Base-by-base conservation (phyloP, 2,113 vertebrate species). In the Cairina moschata region DNA sequence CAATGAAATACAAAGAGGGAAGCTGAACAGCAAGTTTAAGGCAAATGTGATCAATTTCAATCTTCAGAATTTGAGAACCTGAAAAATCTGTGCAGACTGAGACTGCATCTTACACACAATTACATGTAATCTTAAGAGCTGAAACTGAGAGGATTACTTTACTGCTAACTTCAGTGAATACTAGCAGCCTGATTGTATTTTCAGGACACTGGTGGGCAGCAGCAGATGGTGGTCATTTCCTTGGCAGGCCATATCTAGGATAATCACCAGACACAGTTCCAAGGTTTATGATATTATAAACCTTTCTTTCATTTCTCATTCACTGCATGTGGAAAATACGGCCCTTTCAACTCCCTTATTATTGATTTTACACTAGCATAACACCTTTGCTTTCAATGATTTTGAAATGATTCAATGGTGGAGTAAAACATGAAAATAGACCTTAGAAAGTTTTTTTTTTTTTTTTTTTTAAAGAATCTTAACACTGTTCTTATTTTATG, bases 171-270 rank as follows among this genome's bases (percentile, higher is more conserved):
- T 69, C 74, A 87, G 67, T 2, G 0, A 92, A 26, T 50, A 55
- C 50, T 13, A 76, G 58, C 74, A 78, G 88, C 66, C 62, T 89
- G 83, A 68, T 5, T 82, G 66, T 82, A 62, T 93, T 91, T 94
- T 76, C 92, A 86, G 83, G 80, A 59, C 71, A 79, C 66, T 93
- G 88, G 88, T 92, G 86, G 74, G 86, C 88, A 96, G 95, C 88
- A 96, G 86, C 96, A 97, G 96, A 97, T 96, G 95, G 92, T 92
- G 96, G 95, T 91, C 96, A 95, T 96, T 94, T 95, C 92, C 96
- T 83, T 95, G 91, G 92, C 71, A 96, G n/a, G 58, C 81, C 74
- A 34, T 89, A 94, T 22, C 7, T 0, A 63, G 77, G 65, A 81
- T 95, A 96, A 97, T 94, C 91, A 96, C 71, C 54, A 93, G 86